Percentiles rank a stretch among this genome's conserved stretches.
Conservation (phyloP, 2,888 invertebrate genomes). For the Eremobia ochroleuca region DNA sequence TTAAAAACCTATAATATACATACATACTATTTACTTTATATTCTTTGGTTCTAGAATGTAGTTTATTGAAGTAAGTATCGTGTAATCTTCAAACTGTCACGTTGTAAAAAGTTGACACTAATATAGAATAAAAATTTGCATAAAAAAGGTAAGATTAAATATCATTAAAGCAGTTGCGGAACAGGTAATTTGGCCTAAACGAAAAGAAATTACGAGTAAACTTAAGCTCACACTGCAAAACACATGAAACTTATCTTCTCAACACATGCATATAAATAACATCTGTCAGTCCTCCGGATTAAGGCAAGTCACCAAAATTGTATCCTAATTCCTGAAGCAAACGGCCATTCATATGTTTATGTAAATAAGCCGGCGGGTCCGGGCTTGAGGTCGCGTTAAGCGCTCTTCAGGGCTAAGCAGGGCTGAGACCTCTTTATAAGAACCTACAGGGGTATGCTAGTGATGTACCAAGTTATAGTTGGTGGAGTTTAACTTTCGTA, state of each 20-base stretch:
- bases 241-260: constrained; percentile 10
- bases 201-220: neutral
- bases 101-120: too few relatives aligned
- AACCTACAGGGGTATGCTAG: constrained; percentile 20
- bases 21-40: too few relatives aligned
- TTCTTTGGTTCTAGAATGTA: too few relatives aligned
- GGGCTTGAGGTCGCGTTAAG: constrained; percentile 61
- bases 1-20: too few relatives aligned
- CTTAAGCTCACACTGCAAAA: neutral
- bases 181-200: neutral
- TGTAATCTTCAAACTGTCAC: neutral
- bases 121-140: too few relatives aligned
- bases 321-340: constrained; percentile 67
- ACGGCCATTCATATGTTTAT: constrained; percentile 69
- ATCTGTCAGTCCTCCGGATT: constrained; percentile 48
- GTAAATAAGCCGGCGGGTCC: constrained; percentile 64
- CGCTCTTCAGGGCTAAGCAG: constrained; percentile 54
- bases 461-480: constrained; percentile 13
- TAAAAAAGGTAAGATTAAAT: too few relatives aligned
- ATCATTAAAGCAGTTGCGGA: neutral
- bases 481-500: neutral
- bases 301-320: constrained; percentile 63
- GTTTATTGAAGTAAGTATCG: neutral
- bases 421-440: constrained; percentile 40
- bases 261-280: constrained; percentile 12